These are phyloP conservation scores for Brienomyrus longianalis DNA, from an alignment of 2,113 vertebrate species.

Conservation along the genomic window DNA sequence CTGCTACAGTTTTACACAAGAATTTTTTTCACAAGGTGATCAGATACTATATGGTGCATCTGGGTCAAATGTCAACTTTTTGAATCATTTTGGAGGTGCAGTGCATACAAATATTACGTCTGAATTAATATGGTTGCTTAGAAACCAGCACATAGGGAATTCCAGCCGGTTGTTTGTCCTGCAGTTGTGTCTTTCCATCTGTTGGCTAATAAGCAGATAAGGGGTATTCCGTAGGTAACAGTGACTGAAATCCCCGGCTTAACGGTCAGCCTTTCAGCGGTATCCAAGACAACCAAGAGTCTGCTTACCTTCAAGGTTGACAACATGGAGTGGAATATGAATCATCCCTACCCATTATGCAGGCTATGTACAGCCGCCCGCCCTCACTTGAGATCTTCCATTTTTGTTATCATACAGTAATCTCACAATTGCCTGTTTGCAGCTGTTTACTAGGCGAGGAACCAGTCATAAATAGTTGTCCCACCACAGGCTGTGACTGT, in stretches of 20 bases:
- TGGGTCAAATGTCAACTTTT: neutral
- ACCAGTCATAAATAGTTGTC: neutral
- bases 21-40: neutral
- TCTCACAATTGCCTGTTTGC: neutral
- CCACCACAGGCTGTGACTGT: neutral
- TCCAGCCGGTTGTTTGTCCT: neutral
- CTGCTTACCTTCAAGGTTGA: neutral
- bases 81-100: neutral
- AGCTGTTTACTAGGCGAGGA: neutral
- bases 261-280: neutral
- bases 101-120: neutral
- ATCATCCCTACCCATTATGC: neutral
- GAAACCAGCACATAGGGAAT: neutral
- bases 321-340: neutral
- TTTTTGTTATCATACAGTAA: neutral
- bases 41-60: neutral
- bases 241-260: neutral
- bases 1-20: neutral
- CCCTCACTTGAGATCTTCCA: neutral
- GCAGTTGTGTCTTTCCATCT: neutral
- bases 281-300: slow-evolving; percentile 2
- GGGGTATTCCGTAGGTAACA: neutral
- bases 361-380: neutral
- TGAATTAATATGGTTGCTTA: neutral
- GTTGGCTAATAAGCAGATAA: neutral